Evolutionary conservation across 2,113 vertebrate genomes (phyloP), one percentile per base, ranked within the genome.

Genomic region (Piprites chloris): DNA sequence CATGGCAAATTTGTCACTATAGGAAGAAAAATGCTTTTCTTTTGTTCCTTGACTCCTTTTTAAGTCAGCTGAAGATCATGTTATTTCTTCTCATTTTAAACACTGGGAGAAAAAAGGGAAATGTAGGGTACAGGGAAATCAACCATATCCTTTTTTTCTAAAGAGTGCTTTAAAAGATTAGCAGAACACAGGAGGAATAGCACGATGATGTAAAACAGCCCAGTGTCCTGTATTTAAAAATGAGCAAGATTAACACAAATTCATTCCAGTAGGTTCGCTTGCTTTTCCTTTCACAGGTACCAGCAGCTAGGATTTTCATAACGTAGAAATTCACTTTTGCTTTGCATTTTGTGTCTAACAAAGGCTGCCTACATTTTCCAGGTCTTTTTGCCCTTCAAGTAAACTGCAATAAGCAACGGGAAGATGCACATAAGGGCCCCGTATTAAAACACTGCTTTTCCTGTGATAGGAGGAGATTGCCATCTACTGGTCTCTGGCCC

Each of bases 321-420:
- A 97, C 94, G 83, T 61, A 96, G 69, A 91, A 93, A 86, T 89
- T 90, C 76, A 27, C 76, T 96, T 97, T 97, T 95, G 73, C 95
- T 87, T 90, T 89, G 89, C 71, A 94, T 96, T 98, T 95, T 97
- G 94, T 96, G 88, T 55, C 89, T 97, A 98, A 98, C 97, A 98
- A 98, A 97, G 96, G 94, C 97, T 98, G 97, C 96, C 96, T 94
- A 91, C 96, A 30, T 97, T 97, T 96, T 96, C 87, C 92, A 96
- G 93, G 94, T 85, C 96, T 97, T 96, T 95, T 95, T 94, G 94
- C 91, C 90, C 88, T 97, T 95, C 92, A 97, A 96, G 94, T 95
- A 96, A 98, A 98, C 95, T 95, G 93, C 95, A 95, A 93, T 95
- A 95, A 97, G 95, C 88, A 79, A 53, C 32, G 73, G 50, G 42